phyloP scores from a whole-genome alignment of 2,797 vertebrate species.

The Dromococcyx pavoninus region DNA sequence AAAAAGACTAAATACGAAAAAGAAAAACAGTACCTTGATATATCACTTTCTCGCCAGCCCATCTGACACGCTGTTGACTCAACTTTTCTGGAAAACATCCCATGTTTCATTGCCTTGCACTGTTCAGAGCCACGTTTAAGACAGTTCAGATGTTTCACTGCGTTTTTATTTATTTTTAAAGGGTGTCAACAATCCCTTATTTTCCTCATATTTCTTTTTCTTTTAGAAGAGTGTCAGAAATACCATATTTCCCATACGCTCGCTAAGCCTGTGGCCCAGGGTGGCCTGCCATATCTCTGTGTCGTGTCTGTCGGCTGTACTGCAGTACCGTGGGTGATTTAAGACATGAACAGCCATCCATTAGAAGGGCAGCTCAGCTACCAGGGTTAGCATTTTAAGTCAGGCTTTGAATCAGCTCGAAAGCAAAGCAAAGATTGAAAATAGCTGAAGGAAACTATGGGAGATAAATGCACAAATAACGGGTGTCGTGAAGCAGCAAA shows the following conservation, averaged over 20 bases:
- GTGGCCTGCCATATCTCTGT: conserved; percentile 35
- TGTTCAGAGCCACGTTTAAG: neutral
- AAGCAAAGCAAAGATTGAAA: neutral
- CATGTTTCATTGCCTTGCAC: conserved; percentile 1
- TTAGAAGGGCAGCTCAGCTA: neutral
- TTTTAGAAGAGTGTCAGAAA: conserved; percentile 43
- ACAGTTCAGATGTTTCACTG: conserved; percentile 20
- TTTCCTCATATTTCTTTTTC: conserved; percentile 19
- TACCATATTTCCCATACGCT: neutral
- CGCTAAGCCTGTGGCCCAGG: neutral
- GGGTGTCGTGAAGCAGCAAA: conserved; percentile 2
- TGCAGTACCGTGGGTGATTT: neutral
- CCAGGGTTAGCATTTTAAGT: neutral
- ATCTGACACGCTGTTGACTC: neutral
- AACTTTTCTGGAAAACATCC: neutral
- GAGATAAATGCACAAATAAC: neutral
- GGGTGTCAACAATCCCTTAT: conserved; percentile 23
- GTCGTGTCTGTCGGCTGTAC: conserved; percentile 24
- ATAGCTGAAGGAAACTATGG: neutral
- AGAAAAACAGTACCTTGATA: neutral
- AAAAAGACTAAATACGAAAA: neutral
- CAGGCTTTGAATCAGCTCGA: neutral
- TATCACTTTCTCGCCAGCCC: neutral
- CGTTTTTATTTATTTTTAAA: conserved; percentile 55
- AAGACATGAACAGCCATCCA: neutral